These are phyloP conservation scores for Nephrocerus scutellatus DNA, from an alignment of 2,888 invertebrate genomes.

Conservation along the genomic window DNA sequence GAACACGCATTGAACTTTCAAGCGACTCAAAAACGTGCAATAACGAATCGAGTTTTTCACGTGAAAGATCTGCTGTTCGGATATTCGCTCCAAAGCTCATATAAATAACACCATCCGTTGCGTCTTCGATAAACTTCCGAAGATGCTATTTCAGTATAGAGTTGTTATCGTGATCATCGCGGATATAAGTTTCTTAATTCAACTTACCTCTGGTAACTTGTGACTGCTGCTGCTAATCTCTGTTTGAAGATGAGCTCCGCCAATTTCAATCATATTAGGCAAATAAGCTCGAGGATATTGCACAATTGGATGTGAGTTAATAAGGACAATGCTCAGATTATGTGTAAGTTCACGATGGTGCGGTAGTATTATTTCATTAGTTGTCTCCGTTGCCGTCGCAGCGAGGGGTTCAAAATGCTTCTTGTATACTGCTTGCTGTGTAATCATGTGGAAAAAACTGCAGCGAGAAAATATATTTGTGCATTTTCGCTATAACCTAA, in stretches of 20 bases:
- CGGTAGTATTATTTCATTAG: constrained; percentile 28
- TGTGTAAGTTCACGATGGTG: constrained; percentile 41
- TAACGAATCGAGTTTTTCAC: constrained; percentile 38
- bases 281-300: constrained; percentile 43
- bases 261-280: constrained; percentile 44
- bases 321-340: constrained; percentile 41
- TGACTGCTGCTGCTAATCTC: constrained; percentile 17
- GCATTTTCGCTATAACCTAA: neutral
- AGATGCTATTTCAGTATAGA: constrained; percentile 27
- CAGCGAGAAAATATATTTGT: constrained; percentile 5
- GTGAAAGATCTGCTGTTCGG: constrained; percentile 37
- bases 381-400: constrained; percentile 11
- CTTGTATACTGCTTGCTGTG: constrained; percentile 42
- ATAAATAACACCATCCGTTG: constrained; percentile 45
- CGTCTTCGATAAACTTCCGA: constrained; percentile 39
- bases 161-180: neutral
- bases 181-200: neutral
- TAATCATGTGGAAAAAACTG: constrained; percentile 45
- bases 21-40: constrained; percentile 37
- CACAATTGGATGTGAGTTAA: constrained; percentile 44
- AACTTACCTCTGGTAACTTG: constrained; percentile 32
- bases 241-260: constrained; percentile 36
- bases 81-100: constrained; percentile 48
- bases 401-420: constrained; percentile 38
- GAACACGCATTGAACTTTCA: constrained; percentile 37